These are phyloP conservation scores for Australoheros scitulus DNA, from an alignment of 2,113 vertebrate species.

Conservation along the genomic window DNA sequence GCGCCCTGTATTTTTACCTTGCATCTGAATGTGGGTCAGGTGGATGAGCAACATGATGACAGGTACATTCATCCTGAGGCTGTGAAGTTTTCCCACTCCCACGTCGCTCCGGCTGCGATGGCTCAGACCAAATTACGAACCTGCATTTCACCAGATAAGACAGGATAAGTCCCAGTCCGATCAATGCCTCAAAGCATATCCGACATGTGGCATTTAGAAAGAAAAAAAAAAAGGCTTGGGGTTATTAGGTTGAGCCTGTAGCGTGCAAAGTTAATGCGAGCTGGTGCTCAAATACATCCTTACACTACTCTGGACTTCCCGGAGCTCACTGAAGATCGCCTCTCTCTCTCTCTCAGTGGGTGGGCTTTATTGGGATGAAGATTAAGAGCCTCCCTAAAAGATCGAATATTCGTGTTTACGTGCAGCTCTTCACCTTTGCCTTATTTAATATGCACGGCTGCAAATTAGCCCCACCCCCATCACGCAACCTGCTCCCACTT, in stretches of 20 bases:
- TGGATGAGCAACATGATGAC: slow-evolving; percentile 54
- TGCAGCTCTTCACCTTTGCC: no score
- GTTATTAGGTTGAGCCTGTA: neutral
- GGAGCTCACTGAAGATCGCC: neutral
- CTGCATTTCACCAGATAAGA: neutral
- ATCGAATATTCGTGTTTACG: neutral
- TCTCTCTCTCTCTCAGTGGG: neutral
- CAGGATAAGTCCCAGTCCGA: neutral
- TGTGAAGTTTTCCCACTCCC: slow-evolving; percentile 27
- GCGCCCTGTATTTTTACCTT: slow-evolving; percentile 32
- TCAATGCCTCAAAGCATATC: neutral
- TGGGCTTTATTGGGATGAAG: neutral
- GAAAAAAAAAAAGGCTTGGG: accelerated
- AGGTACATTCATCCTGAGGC: slow-evolving; percentile 44
- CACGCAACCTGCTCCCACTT: no score
- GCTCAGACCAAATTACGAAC: neutral
- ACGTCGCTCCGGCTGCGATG: neutral
- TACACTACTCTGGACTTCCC: neutral
- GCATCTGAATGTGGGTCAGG: slow-evolving; percentile 28
- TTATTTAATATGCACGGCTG: no score
- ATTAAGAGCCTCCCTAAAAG: neutral
- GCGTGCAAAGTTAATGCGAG: neutral
- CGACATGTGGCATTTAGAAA: neutral
- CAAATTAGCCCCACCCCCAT: no score
- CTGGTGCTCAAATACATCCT: slow-evolving; percentile 8